Percentiles rank a stretch among this genome's conserved stretches.
These are phyloP conservation scores for Calameuta filiformis DNA, from an alignment of 2,888 invertebrate genomes.

Conservation along the genomic window DNA sequence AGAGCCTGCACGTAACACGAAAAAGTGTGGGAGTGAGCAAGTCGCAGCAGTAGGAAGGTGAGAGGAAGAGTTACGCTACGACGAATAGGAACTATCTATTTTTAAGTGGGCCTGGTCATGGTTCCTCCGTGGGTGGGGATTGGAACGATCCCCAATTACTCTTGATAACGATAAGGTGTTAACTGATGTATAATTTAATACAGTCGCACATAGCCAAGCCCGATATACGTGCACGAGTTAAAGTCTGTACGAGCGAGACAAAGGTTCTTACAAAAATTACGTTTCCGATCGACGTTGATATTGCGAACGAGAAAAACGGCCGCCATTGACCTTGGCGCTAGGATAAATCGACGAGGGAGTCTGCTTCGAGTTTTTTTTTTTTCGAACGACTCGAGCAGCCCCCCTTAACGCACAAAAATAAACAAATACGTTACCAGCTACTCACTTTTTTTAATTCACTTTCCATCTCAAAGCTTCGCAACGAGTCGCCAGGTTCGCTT, in stretches of 20 bases:
- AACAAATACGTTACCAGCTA: background rate
- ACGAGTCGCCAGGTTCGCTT: background rate
- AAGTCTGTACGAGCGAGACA: background rate
- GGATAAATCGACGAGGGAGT: background rate
- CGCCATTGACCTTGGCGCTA: background rate
- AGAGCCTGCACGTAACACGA: background rate
- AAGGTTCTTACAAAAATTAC: background rate
- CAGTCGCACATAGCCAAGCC: background rate
- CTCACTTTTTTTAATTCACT: background rate
- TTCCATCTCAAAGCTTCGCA: background rate
- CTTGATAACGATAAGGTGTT: background rate
- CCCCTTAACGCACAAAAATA: background rate
- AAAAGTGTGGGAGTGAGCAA: background rate
- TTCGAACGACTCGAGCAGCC: background rate
- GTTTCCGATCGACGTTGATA: background rate
- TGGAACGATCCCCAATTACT: background rate
- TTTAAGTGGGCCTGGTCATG: background rate
- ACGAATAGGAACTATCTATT: background rate
- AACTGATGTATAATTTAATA: background rate
- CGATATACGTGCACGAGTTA: background rate
- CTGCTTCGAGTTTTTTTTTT: background rate
- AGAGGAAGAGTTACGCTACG: background rate
- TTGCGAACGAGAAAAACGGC: background rate
- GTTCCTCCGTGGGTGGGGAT: background rate
- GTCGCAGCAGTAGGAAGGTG: background rate